Evolutionary conservation across 2,113 vertebrate genomes (phyloP).

Genomic region (Podocnemis expansa): DNA sequence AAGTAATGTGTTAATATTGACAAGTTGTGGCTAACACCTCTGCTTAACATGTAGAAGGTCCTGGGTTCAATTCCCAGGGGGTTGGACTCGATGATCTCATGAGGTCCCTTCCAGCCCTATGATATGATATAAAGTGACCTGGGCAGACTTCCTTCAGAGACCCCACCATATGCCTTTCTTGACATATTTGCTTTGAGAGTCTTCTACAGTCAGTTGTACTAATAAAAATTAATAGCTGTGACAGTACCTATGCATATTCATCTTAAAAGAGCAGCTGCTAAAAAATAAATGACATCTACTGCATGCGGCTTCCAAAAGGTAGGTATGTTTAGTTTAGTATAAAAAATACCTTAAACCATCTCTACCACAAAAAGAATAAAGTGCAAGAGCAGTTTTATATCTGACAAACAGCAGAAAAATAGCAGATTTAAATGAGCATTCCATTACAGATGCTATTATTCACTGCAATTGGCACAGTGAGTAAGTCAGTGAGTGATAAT

Average conservation of each 20-base stretch:
- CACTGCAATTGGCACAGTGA: background rate
- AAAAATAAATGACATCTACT: background rate
- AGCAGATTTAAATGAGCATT: background rate
- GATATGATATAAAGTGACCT: background rate
- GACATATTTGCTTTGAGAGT: background rate
- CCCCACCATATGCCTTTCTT: background rate
- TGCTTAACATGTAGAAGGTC: no score
- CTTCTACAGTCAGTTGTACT: background rate
- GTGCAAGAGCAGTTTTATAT: conserved; percentile 3
- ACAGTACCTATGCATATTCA: background rate
- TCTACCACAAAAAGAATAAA: background rate
- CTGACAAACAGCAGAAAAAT: conserved; percentile 5
- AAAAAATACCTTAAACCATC: background rate
- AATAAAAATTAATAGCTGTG: background rate
- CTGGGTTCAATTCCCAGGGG: no score
- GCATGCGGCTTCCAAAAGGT: background rate
- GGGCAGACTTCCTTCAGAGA: background rate
- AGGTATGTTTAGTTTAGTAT: background rate
- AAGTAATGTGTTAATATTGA: background rate
- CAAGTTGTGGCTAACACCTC: no score
- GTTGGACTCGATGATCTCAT: no score
- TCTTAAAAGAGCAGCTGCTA: background rate
- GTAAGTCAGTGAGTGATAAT: conserved; percentile 15
- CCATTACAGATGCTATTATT: background rate
- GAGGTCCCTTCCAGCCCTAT: no score